These are phyloP conservation scores for Acropternis orthonyx DNA, from an alignment of 2,797 vertebrate species.

Conservation along the genomic window DNA sequence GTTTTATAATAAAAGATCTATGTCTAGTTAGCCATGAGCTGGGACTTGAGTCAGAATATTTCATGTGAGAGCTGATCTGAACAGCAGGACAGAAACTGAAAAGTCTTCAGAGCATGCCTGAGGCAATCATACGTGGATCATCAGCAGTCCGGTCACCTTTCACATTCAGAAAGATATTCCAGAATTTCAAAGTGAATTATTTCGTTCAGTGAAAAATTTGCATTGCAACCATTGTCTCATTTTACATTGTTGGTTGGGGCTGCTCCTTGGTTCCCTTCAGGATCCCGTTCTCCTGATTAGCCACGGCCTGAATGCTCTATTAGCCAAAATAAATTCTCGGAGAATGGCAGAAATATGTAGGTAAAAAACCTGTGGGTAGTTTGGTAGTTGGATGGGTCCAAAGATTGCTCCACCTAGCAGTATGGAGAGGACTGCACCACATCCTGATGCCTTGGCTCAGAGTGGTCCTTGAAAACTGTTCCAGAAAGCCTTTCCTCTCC, in stretches of 20 bases:
- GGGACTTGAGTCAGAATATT: neutral
- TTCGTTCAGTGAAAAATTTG: neutral
- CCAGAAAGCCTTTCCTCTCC: neutral
- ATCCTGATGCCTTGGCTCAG: neutral
- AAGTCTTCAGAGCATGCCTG: neutral
- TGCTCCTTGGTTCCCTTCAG: neutral
- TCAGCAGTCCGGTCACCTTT: neutral
- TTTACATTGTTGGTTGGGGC: neutral
- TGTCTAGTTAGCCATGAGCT: neutral
- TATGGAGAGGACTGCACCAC: accelerated
- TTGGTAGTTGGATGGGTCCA: neutral
- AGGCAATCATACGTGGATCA: accelerated
- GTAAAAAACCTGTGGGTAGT: neutral
- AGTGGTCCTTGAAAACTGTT: neutral
- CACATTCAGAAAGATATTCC: neutral
- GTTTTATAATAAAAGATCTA: neutral
- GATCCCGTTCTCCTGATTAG: neutral
- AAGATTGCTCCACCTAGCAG: neutral
- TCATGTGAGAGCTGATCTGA: neutral
- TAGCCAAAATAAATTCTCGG: neutral
- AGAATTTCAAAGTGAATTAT: neutral
- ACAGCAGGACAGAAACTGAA: neutral
- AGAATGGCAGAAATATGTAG: neutral
- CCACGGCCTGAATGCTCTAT: neutral
- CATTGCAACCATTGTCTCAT: neutral